phyloP scores from a whole-genome alignment of 2,113 vertebrate species.

The Nanorana parkeri region DNA sequence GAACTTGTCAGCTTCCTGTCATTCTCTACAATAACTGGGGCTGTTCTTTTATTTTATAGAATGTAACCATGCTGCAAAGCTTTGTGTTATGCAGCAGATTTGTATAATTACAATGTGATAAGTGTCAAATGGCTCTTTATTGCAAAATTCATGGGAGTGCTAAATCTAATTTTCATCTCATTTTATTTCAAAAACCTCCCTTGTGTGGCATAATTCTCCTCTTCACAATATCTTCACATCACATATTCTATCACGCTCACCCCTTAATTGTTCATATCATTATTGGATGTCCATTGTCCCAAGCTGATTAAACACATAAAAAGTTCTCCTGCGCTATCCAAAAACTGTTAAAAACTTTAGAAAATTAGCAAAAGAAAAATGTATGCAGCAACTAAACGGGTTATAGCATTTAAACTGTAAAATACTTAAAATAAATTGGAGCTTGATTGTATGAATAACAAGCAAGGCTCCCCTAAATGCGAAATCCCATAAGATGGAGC shows the following conservation, averaged over 20 bases:
- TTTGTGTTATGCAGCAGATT: neutral
- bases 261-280: neutral
- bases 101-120: constrained; percentile 26
- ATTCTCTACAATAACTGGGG: neutral
- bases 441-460: no score
- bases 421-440: no score
- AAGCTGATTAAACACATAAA: neutral
- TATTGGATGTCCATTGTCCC: neutral
- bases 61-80: neutral
- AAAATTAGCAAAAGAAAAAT: no score
- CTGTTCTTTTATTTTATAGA: neutral
- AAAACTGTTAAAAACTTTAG: no score
- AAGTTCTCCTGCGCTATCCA: neutral
- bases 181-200: constrained; percentile 1
- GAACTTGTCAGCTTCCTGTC: neutral
- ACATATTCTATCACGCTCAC: neutral
- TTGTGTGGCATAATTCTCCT: neutral
- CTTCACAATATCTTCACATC: neutral
- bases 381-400: no score
- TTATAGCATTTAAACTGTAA: no score
- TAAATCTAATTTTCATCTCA: constrained; percentile 26
- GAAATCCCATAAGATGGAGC: no score
- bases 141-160: neutral
- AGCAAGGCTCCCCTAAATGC: no score
- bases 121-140: constrained; percentile 12